Base-by-base conservation (phyloP, 2,797 vertebrate species). In the Cuculus canorus region DNA sequence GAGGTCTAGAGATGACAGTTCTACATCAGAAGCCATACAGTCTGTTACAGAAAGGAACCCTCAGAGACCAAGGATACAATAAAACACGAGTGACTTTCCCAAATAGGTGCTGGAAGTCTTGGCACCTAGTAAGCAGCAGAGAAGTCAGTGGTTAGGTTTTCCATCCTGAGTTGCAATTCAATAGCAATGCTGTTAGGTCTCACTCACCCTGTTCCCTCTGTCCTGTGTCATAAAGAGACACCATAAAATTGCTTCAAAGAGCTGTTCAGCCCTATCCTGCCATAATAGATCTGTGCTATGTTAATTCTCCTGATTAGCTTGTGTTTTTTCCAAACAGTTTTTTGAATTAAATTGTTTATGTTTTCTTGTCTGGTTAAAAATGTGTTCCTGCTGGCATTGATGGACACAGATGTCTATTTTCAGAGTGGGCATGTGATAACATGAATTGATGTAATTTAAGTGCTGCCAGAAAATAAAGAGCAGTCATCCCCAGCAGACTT, bases 391-490 rank as follows among this genome's bases (percentile, higher is more conserved):
- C 53, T 88, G 66, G 71, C 64, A 56, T 7, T 43, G 71, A 78
- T 11, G 57, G 80, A 54, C 45, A 65, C 33, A 23, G 30, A 75
- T 69, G 57, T 12, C 2, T 0, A 2, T 77, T 85, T 89, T 78
- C 75, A 87, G 48, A 69, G 50, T 10, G 7, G 35, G 35, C 47
- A 76, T 33, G 24, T 23, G 79, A 52, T 86, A 93, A 78, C 52
- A 35, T 10, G 54, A 93, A 93, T n/a, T 83, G 63, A 69, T 59
- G 61, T 11, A 47, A 93, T 9, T 1, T 18, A 71, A 90, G 27
- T 21, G 27, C 45, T 72, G 41, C 52, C 87, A 73, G 92, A 54
- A 92, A 94, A 91, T 57, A 91, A 75, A 83, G 25, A 88, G 39
- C 73, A 71, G 89, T 50, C 92, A 86, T 79, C 60, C 79, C 80